Conservation (phyloP, 2,888 invertebrate species). For the Microplitis deprimator region DNA sequence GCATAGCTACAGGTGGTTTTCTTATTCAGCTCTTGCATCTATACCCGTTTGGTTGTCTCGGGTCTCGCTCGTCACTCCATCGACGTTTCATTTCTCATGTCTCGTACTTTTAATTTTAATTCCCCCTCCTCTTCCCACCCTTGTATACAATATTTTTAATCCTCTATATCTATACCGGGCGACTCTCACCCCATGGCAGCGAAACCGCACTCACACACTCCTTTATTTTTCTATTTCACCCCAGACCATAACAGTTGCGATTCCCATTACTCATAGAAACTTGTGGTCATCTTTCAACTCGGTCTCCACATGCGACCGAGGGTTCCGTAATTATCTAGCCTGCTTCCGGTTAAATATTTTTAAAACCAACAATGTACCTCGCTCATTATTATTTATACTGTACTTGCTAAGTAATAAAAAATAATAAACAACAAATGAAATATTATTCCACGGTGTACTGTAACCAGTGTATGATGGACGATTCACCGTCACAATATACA, state of each 20-base stretch:
- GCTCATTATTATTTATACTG: neutral
- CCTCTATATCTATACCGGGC: neutral
- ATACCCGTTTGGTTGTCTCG: slow-evolving; percentile 37
- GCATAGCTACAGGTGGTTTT: slow-evolving; percentile 62
- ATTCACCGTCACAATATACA: too few relatives aligned
- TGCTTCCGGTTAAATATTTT: neutral
- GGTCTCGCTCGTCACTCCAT: slow-evolving; percentile 21
- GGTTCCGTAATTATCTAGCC: neutral
- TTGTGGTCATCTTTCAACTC: slow-evolving; percentile 22
- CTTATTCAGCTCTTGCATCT: slow-evolving; percentile 47
- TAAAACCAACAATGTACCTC: neutral
- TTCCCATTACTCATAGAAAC: slow-evolving; percentile 1
- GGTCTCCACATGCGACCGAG: slow-evolving; percentile 24
- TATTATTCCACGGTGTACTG: neutral
- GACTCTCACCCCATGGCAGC: neutral
- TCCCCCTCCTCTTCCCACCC: slow-evolving; percentile 8
- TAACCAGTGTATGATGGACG: neutral
- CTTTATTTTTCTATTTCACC: neutral
- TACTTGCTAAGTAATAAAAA: neutral
- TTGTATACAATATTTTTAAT: neutral
- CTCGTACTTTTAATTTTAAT: slow-evolving; percentile 9
- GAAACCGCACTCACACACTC: neutral
- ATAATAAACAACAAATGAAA: neutral
- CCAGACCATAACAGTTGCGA: neutral
- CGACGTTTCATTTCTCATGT: slow-evolving; percentile 33